Evolutionary conservation across 2,113 vertebrate species (phyloP).

Genomic region (Cottus gobio): DNA sequence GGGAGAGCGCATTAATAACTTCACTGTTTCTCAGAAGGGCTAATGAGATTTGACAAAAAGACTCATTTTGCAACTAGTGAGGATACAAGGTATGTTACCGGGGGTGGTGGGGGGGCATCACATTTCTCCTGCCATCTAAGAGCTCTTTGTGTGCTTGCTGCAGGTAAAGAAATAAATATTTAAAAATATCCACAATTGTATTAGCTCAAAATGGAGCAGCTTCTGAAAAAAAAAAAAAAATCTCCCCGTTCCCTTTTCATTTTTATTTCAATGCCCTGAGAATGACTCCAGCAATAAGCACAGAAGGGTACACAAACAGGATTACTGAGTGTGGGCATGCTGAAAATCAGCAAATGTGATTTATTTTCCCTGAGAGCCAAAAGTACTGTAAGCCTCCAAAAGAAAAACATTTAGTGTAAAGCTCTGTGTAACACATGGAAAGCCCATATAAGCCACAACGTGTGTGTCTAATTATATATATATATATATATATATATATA

Average conservation of each 20-base stretch:
- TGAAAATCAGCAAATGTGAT: slow-evolving; percentile 58
- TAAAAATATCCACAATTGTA: slow-evolving; percentile 43
- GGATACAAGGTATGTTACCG: background rate
- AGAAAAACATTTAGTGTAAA: slow-evolving; percentile 45
- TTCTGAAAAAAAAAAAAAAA: background rate
- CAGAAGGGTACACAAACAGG: slow-evolving; percentile 57
- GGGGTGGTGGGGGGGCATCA: background rate
- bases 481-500: no score
- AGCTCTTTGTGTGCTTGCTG: slow-evolving; percentile 47
- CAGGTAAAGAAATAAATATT: slow-evolving; percentile 36
- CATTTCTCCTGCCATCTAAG: slow-evolving; percentile 21
- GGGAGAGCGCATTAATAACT: background rate
- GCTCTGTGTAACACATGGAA: slow-evolving; percentile 7
- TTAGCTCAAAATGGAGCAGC: slow-evolving; percentile 42
- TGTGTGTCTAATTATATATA: slow-evolving; percentile 6
- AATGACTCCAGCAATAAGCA: slow-evolving; percentile 51
- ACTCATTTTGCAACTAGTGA: slow-evolving; percentile 21
- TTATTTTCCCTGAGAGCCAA: slow-evolving; percentile 53
- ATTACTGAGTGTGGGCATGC: slow-evolving; percentile 59
- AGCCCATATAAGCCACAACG: slow-evolving; percentile 13
- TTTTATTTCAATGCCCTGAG: slow-evolving; percentile 40
- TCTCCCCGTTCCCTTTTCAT: slow-evolving; percentile 19
- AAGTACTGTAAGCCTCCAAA: slow-evolving; percentile 29
- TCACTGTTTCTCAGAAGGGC: slow-evolving; percentile 10
- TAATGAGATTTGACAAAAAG: slow-evolving; percentile 38